Conservation (phyloP, 2,113 vertebrate genomes). For the Condylura cristata region DNA sequence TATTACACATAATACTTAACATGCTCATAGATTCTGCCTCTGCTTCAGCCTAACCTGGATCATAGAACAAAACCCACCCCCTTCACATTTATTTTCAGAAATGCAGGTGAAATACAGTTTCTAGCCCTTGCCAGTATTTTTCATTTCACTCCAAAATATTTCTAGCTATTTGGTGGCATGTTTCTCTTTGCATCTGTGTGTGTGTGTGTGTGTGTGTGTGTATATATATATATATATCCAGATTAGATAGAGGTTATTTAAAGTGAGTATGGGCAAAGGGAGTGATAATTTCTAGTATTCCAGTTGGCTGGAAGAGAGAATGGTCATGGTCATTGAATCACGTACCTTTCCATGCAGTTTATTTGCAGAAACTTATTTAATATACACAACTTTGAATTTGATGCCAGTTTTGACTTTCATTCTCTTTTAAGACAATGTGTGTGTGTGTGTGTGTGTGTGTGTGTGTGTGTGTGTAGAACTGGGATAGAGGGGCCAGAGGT, state of each 20-base stretch:
- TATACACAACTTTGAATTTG: neutral
- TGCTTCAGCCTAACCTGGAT: neutral
- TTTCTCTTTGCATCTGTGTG: accelerated
- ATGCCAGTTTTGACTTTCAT: neutral
- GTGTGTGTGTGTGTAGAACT: no score
- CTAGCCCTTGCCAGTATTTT: neutral
- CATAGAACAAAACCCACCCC: neutral
- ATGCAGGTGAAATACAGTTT: neutral
- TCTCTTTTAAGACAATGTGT: neutral
- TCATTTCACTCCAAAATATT: neutral
- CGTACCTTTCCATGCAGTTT: neutral
- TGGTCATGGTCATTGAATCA: neutral
- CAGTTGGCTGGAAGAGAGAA: neutral
- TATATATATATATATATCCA: neutral
- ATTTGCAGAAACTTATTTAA: neutral
- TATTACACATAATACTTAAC: neutral
- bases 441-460: no score
- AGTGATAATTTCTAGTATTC: neutral
- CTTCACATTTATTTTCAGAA: neutral
- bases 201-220: neutral
- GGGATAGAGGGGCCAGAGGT: no score
- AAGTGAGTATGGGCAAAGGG: neutral
- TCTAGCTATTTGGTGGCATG: neutral
- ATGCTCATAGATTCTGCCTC: neutral
- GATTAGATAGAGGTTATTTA: neutral